Evolutionary conservation across 2,888 invertebrate genomes (phyloP).

Genomic region (Zygothrica quintamaculata): DNA sequence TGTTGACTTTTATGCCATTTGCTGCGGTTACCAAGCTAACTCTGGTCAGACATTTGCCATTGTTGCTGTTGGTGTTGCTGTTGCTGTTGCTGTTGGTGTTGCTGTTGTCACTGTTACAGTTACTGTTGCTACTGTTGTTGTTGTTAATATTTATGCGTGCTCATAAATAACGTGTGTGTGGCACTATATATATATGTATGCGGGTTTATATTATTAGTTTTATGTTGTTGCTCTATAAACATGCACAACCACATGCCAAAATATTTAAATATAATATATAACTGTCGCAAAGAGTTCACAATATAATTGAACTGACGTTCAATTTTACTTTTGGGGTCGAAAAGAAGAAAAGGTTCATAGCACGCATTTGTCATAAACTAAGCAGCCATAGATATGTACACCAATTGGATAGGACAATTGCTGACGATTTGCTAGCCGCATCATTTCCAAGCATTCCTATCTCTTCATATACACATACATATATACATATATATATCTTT

Average conservation of each 20-base stretch:
- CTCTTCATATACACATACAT: conserved; percentile 10
- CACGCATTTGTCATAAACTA: conserved; percentile 47
- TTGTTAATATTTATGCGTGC: conserved; percentile 71
- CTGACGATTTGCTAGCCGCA: conserved; percentile 56
- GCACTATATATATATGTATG: conserved; percentile 55
- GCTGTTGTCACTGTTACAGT: conserved; percentile 11
- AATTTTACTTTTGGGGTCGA: conserved; percentile 43
- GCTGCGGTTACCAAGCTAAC: conserved; percentile 73
- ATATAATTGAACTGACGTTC: conserved; percentile 67
- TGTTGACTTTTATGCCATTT: conserved; percentile 79
- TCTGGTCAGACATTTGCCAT: conserved; percentile 64
- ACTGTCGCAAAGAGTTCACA: conserved; percentile 70
- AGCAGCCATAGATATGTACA: conserved; percentile 14
- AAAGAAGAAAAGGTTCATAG: conserved; percentile 42
- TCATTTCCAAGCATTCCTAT: conserved; percentile 46
- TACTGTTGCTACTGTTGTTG: no score
- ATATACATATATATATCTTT: no score
- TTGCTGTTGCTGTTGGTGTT: conserved; percentile 16
- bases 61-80: conserved; percentile 20
- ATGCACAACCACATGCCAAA: conserved; percentile 55
- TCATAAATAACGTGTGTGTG: conserved; percentile 68
- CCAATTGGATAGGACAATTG: conserved; percentile 70
- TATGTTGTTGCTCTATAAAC: conserved; percentile 67
- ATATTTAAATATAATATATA: conserved; percentile 70
- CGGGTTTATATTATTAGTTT: conserved; percentile 75